Percentiles rank a stretch among this genome's conserved stretches.
Conservation (phyloP, 2,113 vertebrate genomes). For the Amblyopsis rosae region DNA sequence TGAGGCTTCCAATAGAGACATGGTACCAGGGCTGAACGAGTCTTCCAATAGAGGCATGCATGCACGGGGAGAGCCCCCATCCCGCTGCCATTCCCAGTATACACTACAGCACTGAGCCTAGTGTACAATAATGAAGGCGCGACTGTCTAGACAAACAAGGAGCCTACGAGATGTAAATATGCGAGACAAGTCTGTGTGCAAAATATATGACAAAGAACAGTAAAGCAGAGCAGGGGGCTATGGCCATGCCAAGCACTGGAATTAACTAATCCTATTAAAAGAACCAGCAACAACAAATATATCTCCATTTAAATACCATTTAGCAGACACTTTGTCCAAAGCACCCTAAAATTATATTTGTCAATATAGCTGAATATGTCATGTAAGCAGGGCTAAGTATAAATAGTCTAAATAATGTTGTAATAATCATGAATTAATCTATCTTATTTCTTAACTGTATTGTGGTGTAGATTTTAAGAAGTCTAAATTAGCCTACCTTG, state of each 20-base stretch:
- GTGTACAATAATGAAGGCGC: slow-evolving; percentile 18
- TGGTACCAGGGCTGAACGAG: too few relatives aligned
- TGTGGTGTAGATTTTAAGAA: background rate
- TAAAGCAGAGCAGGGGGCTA: slow-evolving; percentile 1
- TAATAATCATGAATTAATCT: too few relatives aligned
- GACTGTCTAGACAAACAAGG: background rate
- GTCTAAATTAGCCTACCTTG: background rate
- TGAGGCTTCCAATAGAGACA: background rate
- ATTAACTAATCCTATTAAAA: background rate
- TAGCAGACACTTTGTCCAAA: too few relatives aligned
- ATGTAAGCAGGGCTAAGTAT: too few relatives aligned
- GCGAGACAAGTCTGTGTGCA: background rate
- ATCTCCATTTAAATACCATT: background rate
- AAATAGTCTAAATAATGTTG: too few relatives aligned
- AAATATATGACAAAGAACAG: slow-evolving; percentile 1
- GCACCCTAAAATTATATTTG: too few relatives aligned
- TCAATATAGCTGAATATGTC: too few relatives aligned
- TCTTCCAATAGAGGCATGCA: slow-evolving; percentile 5
- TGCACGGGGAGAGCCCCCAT: slow-evolving; percentile 8
- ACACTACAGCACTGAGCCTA: background rate
- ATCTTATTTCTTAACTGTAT: background rate
- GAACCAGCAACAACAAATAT: background rate
- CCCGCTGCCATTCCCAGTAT: background rate
- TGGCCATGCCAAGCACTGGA: background rate
- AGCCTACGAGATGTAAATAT: background rate